Evolutionary conservation across 2,888 invertebrate species (phyloP), one percentile per base, ranked within the genome.

Genomic region (Callyntrura guangdongensis): DNA sequence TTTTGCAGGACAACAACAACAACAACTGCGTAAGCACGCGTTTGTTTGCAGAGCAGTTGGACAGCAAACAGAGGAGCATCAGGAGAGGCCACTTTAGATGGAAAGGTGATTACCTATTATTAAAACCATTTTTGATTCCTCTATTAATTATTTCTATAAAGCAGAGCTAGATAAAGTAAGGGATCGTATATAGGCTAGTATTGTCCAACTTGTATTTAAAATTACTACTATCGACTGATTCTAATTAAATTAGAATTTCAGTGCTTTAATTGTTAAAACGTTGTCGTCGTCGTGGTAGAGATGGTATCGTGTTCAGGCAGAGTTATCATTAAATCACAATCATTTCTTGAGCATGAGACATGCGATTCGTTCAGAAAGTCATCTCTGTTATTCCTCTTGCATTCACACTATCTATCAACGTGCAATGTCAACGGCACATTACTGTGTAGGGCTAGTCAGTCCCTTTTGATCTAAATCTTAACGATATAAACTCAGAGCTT

Each of bases 101-200:
- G 87, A 87, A 67, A 87, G 87, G 87, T 87, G 79, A 87, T 45
- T 61, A 27, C 25, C 49, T 77, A 12, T n/a, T 77, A 12, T 0
- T 0, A n/a, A 74, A n/a, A n/a, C 17, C 56, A 56, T 56, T 45
- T 36, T 74, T 45, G 17, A 47, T 69, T 36, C 69, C 14, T 14
- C 9, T n/a, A 45, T 69, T 69, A 27, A 61, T 20, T 61, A 8
- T 9, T 1, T 14, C 36, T 69, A n/a, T n/a, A n/a, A 2, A 67
- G n/a, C 9, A n/a, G 36, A 36, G 36, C 36, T 36, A 27, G 45
- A 36, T 69, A 45, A 11, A n/a, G 5, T n/a, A 1, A 14, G 53
- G 53, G 9, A 53, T 53, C 2, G 2, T 53, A 53, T 14, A 14
- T 53, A 53, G 1, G 53, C n/a, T 2, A 2, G 2, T 11, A 36